Evolutionary conservation across 2,888 invertebrate species (phyloP).

Genomic region (Drosophila multiciliata): DNA sequence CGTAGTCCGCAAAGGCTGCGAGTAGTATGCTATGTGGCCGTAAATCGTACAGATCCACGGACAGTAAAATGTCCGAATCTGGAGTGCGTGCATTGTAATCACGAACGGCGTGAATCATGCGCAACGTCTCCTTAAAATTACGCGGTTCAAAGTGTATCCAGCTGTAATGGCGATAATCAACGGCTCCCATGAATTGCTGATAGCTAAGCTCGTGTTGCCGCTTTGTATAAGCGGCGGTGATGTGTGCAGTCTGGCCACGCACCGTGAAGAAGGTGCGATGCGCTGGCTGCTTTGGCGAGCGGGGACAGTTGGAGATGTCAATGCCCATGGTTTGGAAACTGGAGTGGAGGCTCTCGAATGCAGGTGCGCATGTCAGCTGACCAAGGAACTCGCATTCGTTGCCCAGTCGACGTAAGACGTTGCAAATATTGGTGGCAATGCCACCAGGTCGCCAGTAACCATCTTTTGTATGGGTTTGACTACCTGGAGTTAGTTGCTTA

Average conservation of each 20-base stretch:
- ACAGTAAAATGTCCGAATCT: conserved; percentile 84
- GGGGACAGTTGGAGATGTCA: conserved; percentile 86
- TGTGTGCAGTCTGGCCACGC: conserved; percentile 86
- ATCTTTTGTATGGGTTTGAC: conserved; percentile 86
- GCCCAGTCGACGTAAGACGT: conserved; percentile 87
- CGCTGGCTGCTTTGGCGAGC: conserved; percentile 85
- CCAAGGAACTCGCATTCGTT: conserved; percentile 87
- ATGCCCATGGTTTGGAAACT: conserved; percentile 87
- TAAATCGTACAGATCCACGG: conserved; percentile 88
- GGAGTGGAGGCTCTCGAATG: conserved; percentile 86
- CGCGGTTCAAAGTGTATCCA: conserved; percentile 90
- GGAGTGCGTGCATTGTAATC: conserved; percentile 83
- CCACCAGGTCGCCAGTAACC: conserved; percentile 89
- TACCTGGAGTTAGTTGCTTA: conserved; percentile 87
- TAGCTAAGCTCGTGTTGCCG: conserved; percentile 84
- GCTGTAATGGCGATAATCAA: conserved; percentile 86
- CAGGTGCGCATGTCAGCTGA: conserved; percentile 85
- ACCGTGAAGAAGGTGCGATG: conserved; percentile 87
- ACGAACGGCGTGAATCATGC: conserved; percentile 86
- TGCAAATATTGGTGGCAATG: conserved; percentile 89
- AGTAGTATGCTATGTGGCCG: conserved; percentile 85
- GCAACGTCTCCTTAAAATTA: conserved; percentile 85
- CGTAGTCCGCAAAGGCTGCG: conserved; percentile 86
- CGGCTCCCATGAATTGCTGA: conserved; percentile 84
- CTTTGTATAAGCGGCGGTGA: conserved; percentile 87